Percentiles rank a stretch among this genome's conserved stretches.
phyloP scores from a whole-genome alignment of 2,888 invertebrate species.

The Agrochola circellaris region DNA sequence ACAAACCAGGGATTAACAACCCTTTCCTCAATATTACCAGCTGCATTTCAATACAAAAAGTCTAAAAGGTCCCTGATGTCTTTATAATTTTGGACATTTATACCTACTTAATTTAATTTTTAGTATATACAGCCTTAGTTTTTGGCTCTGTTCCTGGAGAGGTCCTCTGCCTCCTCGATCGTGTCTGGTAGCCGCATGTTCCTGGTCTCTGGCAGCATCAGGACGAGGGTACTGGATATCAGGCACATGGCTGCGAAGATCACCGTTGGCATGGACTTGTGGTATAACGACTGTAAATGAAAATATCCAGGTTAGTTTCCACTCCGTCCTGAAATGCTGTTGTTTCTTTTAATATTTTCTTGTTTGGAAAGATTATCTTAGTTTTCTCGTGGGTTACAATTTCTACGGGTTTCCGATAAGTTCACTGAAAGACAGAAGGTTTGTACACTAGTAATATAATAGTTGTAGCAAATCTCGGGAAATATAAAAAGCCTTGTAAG shows the following conservation, averaged over 20 bases:
- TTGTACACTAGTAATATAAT: neutral
- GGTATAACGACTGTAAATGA: slow-evolving; percentile 81
- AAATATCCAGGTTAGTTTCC: slow-evolving; percentile 6
- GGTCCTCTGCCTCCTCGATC: slow-evolving; percentile 92
- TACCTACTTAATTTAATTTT: slow-evolving; percentile 44
- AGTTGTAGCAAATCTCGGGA: neutral
- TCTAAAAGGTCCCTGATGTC: slow-evolving; percentile 36
- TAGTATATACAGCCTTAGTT: slow-evolving; percentile 60
- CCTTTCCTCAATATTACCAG: slow-evolving; percentile 8
- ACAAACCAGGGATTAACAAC: slow-evolving; percentile 14
- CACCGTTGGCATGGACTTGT: slow-evolving; percentile 91
- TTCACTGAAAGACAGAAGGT: neutral
- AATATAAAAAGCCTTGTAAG: too few species aligned
- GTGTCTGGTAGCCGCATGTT: slow-evolving; percentile 93
- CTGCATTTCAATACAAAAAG: slow-evolving; percentile 34
- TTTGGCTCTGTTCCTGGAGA: slow-evolving; percentile 80
- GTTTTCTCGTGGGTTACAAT: neutral
- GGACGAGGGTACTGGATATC: slow-evolving; percentile 91
- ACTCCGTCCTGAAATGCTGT: neutral
- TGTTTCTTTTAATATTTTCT: neutral
- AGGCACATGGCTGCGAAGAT: slow-evolving; percentile 92
- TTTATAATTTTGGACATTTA: slow-evolving; percentile 39
- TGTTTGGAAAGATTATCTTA: neutral
- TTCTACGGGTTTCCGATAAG: neutral
- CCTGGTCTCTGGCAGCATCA: slow-evolving; percentile 93